phyloP scores from a whole-genome alignment of 30 jellyfish, hydroid and myxozoan genomes.

The Aurelia aurita region DNA sequence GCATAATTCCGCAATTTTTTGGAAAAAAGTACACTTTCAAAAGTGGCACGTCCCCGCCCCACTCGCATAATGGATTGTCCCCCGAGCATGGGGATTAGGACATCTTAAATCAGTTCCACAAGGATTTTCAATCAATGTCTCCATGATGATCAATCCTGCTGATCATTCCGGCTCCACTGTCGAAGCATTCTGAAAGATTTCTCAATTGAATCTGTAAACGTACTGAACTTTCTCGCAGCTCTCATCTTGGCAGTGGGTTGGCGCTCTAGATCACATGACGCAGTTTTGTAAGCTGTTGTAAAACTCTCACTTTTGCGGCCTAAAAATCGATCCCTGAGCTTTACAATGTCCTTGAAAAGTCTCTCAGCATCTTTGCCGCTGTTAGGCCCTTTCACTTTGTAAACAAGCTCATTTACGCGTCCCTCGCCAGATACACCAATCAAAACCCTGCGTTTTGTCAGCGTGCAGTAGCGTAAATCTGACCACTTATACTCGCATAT shows the following conservation, averaged over 20 bases:
- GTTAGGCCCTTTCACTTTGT: slow-evolving; percentile 10
- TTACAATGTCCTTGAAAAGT: slow-evolving; percentile 27
- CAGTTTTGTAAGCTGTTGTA: no score
- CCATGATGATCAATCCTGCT: no score
- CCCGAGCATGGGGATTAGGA: no score
- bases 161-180: no score
- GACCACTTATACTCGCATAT: slow-evolving; percentile 41
- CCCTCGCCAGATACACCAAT: slow-evolving; percentile 25
- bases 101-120: no score
- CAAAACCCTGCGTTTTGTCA: slow-evolving; percentile 32
- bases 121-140: no score
- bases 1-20: no score
- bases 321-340: slow-evolving; percentile 32
- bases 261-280: no score
- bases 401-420: slow-evolving; percentile 11
- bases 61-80: no score
- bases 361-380: slow-evolving; percentile 3
- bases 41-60: no score
- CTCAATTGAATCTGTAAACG: slow-evolving; percentile 56
- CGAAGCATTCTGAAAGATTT: slow-evolving; percentile 24
- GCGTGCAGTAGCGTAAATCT: slow-evolving; percentile 55
- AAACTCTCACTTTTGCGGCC: not conserved
- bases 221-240: slow-evolving; percentile 25
- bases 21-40: no score
- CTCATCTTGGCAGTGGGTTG: slow-evolving; percentile 1